Evolutionary conservation across 2,888 invertebrate genomes (phyloP), one percentile per base, ranked within the genome.

Genomic region (Sinodicranocentrus sp.): DNA sequence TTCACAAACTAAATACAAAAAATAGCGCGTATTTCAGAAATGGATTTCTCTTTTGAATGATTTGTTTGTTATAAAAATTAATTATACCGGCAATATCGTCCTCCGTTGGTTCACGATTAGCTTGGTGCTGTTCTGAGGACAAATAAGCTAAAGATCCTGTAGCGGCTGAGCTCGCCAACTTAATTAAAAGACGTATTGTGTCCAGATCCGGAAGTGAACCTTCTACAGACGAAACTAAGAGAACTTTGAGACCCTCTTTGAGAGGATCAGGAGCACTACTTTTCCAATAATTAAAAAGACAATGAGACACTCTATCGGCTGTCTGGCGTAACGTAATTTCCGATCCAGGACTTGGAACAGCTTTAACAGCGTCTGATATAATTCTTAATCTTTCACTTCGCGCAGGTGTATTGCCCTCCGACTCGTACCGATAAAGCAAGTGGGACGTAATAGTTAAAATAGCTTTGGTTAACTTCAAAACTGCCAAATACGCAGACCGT

Each of bases 381-480:
- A 88, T 84, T 68, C 84, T 57, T 17, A 87, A 72, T 48, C 87
- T 57, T 23, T 88, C 88, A 63, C 82, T 83, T 68, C 77, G 83
- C 61, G 84, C 73, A 75, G 82, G 85, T 54, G 77, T 87, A 23
- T 71, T 76, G 2, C 71, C 76, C 25, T 82, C 82, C 0, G 77
- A 70, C n/a, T 85, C 90, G 87, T 92, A 92, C 87, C 91, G 92
- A 54, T 94, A 95, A 91, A 95, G 92, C 23, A 96, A 93, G 89
- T 96, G 95, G 10, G 95, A 97, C 84, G 97, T 93, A 8, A 97
- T 95, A 39, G 96, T 96, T 72, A 98, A 92, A 89, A 97, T 94
- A 83, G 98, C 91, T 91, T 98, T 98, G 88, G 95, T 95, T 88
- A 98, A 93, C 90, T 96, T 95, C 89, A 98, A 92, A 87, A 97